A percentile compares a stretch with the other conserved stretches of the same genome.
Evolutionary conservation across 2,797 vertebrate species (phyloP).

Genomic region (Holocentrus rufus): DNA sequence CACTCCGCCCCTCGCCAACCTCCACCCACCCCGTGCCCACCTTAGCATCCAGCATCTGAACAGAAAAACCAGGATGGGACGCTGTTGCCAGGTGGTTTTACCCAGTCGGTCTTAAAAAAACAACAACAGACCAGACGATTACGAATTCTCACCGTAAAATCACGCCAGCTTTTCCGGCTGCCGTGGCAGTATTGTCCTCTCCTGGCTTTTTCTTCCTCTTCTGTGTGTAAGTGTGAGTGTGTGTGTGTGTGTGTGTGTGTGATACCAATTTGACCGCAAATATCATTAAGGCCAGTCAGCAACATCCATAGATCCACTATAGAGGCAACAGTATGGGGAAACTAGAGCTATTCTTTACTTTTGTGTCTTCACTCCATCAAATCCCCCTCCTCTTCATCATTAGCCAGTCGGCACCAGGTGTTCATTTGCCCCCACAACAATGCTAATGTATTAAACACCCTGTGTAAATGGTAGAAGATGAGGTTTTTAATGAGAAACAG

Average conservation of each 20-base stretch:
- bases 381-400: constrained; percentile 29
- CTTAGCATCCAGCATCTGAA: neutral
- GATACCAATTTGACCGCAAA: constrained; percentile 30
- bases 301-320: constrained; percentile 33
- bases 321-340: constrained; percentile 73
- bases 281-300: constrained; percentile 35
- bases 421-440: constrained; percentile 8
- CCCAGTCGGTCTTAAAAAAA: no score
- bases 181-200: constrained; percentile 24
- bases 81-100: neutral
- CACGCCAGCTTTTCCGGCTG: constrained; percentile 25
- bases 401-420: constrained; percentile 33
- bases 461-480: constrained; percentile 6
- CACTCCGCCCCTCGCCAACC: neutral
- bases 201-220: constrained; percentile 35
- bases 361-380: constrained; percentile 41
- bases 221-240: constrained; percentile 9
- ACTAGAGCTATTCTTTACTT: constrained; percentile 57
- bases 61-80: constrained; percentile 26
- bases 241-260: constrained; percentile 23
- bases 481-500: constrained; percentile 15
- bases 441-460: constrained; percentile 12
- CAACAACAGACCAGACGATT: neutral
- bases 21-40: constrained; percentile 21
- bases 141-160: constrained; percentile 24